Conservation (phyloP, 2,888 invertebrate species). For the Caenorhabditis zanzibari region DNA sequence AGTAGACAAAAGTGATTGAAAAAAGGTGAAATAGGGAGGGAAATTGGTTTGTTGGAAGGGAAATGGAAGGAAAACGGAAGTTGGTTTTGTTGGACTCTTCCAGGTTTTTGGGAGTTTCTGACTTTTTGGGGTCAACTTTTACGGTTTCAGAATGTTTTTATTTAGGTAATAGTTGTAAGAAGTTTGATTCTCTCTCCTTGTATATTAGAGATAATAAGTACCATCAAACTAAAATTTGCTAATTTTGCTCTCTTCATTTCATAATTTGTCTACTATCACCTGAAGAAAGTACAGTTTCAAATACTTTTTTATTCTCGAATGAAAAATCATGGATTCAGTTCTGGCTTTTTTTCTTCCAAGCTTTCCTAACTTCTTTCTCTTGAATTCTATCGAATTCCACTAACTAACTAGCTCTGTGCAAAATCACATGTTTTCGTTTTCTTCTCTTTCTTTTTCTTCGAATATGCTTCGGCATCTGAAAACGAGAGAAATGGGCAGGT, state of each 20-base stretch:
- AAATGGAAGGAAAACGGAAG: not conserved
- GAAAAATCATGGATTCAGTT: too few relatives aligned
- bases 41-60: constrained; percentile 20
- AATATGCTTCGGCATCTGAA: not conserved
- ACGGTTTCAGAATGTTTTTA: not conserved
- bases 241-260: too few relatives aligned
- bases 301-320: too few relatives aligned
- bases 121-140: not conserved
- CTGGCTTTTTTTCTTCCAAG: too few relatives aligned
- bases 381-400: not conserved
- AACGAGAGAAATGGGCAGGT: constrained; percentile 5
- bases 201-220: too few relatives aligned
- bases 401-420: not conserved
- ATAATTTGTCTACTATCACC: too few relatives aligned
- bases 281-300: too few relatives aligned
- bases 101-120: not conserved
- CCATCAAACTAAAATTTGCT: too few relatives aligned
- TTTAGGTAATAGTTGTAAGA: not conserved
- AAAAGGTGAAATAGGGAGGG: constrained; percentile 8
- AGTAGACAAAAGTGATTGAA: constrained; percentile 13
- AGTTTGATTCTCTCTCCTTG: too few relatives aligned
- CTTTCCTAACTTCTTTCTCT: too few relatives aligned
- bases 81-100: constrained; percentile 4
- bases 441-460: too few relatives aligned
- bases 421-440: constrained; percentile 13